Percentiles rank a stretch among this genome's conserved stretches.
Conservation (phyloP, 1,140 invertebrate species). For the Drosophila lacertosa region DNA sequence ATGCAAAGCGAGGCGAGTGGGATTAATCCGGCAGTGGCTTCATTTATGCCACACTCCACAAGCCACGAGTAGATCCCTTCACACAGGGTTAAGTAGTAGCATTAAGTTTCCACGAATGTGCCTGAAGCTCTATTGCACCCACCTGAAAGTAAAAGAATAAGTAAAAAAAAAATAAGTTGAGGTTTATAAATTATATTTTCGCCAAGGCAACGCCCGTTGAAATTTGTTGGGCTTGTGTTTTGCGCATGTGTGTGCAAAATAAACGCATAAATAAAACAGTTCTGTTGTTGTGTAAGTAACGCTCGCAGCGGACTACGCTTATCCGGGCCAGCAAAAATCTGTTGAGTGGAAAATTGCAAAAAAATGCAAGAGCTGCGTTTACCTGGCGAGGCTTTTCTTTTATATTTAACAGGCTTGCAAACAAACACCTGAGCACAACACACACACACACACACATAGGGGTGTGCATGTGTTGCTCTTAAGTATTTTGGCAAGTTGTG, state of each 20-base stretch:
- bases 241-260: constrained; percentile 32
- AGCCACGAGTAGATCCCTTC: not conserved
- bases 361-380: constrained; percentile 73
- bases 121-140: constrained; percentile 9
- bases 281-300: constrained; percentile 50
- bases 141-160: constrained; percentile 9
- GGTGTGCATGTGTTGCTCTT: constrained; percentile 47
- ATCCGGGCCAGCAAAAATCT: constrained; percentile 47
- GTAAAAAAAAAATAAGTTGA: not conserved
- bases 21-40: not conserved
- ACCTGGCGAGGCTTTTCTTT: too few species aligned
- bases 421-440: constrained; percentile 29
- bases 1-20: not conserved
- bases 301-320: constrained; percentile 32
- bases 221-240: not conserved
- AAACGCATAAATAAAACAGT: constrained; percentile 70
- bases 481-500: constrained; percentile 79
- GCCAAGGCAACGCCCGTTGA: constrained; percentile 8
- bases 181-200: constrained; percentile 31
- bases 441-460: constrained; percentile 13
- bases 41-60: not conserved
- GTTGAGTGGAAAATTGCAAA: constrained; percentile 79
- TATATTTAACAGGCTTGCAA: constrained; percentile 40
- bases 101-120: not conserved
- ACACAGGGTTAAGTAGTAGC: constrained; percentile 1